A percentile compares a stretch with the other conserved stretches of the same genome.
Conservation (phyloP, 2,888 invertebrate species). For the Ennomos erosarius region DNA sequence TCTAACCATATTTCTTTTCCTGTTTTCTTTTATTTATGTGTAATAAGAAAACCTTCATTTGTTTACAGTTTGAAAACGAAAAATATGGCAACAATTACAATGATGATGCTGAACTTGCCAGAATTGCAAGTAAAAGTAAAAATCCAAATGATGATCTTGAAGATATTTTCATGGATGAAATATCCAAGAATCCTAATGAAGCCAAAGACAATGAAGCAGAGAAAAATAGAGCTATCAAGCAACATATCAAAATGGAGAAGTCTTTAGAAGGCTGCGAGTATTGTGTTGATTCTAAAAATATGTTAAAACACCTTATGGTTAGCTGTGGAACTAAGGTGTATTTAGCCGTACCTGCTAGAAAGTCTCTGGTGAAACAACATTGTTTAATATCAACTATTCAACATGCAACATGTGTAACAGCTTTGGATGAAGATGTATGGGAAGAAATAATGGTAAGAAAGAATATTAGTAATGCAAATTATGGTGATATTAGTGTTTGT, state of each 20-base stretch:
- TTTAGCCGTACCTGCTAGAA: conserved; percentile 91
- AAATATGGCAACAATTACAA: conserved; percentile 92
- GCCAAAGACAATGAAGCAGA: conserved; percentile 87
- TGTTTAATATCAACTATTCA: conserved; percentile 94
- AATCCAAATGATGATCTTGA: conserved; percentile 91
- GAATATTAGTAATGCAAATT: too few relatives aligned
- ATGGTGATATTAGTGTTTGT: too few relatives aligned
- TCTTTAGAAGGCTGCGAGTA: conserved; percentile 92
- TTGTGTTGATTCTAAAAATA: conserved; percentile 92
- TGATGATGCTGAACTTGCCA: conserved; percentile 92
- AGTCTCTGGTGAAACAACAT: conserved; percentile 93
- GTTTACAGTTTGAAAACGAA: conserved; percentile 89
- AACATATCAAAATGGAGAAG: conserved; percentile 88
- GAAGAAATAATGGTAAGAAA: conserved; percentile 90
- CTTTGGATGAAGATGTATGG: conserved; percentile 98
- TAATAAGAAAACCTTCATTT: background rate
- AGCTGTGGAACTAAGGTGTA: conserved; percentile 93
- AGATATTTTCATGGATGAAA: conserved; percentile 93
- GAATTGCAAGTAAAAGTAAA: conserved; percentile 88
- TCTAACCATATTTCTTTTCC: too few relatives aligned
- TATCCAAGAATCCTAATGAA: conserved; percentile 87
- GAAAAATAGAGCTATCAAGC: conserved; percentile 88
- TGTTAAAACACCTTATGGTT: conserved; percentile 94
- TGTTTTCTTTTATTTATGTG: too few relatives aligned
- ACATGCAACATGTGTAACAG: conserved; percentile 92